Evolutionary conservation across 2,888 invertebrate species (phyloP).

Genomic region (Acrobasis consociella): DNA sequence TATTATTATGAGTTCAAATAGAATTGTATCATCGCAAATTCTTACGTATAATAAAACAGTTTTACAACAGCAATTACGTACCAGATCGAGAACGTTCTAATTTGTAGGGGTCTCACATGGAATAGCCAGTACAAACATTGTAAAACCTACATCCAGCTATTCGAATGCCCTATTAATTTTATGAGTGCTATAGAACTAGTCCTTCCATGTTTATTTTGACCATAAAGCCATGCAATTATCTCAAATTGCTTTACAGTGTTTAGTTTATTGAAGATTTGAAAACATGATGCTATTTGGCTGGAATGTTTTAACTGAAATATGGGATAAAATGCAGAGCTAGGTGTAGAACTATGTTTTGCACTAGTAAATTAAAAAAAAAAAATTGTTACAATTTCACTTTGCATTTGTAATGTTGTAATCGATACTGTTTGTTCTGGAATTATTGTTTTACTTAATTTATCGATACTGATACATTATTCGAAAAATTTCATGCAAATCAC

Average conservation of each 20-base stretch:
- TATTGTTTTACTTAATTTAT: too few relatives aligned
- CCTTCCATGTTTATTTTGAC: slow-evolving; percentile 51
- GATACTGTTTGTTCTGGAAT: too few relatives aligned
- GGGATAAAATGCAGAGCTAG: not conserved
- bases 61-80: slow-evolving; percentile 1
- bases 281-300: slow-evolving; percentile 4
- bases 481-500: too few relatives aligned
- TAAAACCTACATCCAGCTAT: slow-evolving; percentile 43
- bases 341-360: too few relatives aligned
- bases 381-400: too few relatives aligned
- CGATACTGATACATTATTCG: too few relatives aligned
- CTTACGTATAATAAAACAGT: not conserved
- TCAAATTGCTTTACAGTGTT: slow-evolving; percentile 15
- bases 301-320: not conserved
- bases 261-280: slow-evolving; percentile 3
- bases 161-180: slow-evolving; percentile 56
- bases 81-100: not conserved
- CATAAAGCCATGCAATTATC: slow-evolving; percentile 44
- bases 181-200: slow-evolving; percentile 51
- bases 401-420: too few relatives aligned
- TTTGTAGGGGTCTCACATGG: not conserved
- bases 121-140: slow-evolving; percentile 29
- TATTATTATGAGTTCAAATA: not conserved
- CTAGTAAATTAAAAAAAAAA: too few relatives aligned
- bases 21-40: not conserved